A percentile compares a stretch with the other conserved stretches of the same genome.
These are phyloP conservation scores for Asobara japonica DNA, from an alignment of 1,140 invertebrate species.

Conservation along the genomic window DNA sequence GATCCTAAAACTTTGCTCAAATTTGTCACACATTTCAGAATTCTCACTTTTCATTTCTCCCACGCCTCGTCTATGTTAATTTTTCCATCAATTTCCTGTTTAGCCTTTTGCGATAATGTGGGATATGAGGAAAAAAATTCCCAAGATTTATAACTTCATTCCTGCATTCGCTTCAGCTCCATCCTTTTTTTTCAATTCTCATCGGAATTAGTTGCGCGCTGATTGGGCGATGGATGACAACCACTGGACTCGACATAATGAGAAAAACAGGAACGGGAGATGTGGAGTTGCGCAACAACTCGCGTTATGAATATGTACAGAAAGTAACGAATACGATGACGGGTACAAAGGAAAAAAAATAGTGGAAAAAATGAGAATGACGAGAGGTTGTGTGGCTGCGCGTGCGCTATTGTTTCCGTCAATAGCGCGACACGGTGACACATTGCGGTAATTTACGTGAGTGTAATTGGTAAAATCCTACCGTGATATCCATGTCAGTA, in stretches of 20 bases:
- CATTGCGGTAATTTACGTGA: slow-evolving; percentile 50
- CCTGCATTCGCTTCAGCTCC: not conserved
- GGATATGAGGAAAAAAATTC: not conserved
- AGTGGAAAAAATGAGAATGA: not conserved
- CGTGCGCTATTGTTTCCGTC: slow-evolving; percentile 34
- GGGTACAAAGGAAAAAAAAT: slow-evolving; percentile 30
- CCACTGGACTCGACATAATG: slow-evolving; percentile 38
- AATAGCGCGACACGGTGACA: slow-evolving; percentile 44
- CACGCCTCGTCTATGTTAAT: no score
- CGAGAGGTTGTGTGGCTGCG: not conserved
- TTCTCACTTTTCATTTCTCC: no score
- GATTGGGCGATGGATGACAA: no score
- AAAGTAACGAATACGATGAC: slow-evolving; percentile 50
- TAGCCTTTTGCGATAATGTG: not conserved
- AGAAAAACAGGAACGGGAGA: slow-evolving; percentile 39
- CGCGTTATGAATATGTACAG: slow-evolving; percentile 58
- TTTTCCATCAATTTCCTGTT: no score
- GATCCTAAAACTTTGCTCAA: no score
- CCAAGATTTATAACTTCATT: not conserved
- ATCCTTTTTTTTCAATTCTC: not conserved
- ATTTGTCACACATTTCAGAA: no score
- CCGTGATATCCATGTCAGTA: not conserved
- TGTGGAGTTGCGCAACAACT: slow-evolving; percentile 49
- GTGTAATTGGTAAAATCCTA: slow-evolving; percentile 37
- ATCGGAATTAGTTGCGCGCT: not conserved